Base-by-base conservation (phyloP, 1,140 invertebrate genomes). In the Macrotrachela quadricornifera region DNA sequence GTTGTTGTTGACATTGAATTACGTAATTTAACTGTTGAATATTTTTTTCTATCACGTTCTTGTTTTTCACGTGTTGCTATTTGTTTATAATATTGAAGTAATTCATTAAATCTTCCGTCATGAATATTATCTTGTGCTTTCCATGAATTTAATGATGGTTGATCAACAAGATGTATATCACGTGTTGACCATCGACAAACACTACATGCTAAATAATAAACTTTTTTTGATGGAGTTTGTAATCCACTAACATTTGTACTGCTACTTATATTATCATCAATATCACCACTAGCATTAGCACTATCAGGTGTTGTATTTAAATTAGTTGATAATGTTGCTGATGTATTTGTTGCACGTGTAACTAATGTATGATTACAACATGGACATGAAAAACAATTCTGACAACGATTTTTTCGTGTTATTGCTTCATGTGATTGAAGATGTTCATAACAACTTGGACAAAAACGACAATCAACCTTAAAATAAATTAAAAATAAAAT, bases 111-210 rank as follows among this genome's bases (percentile, higher is more conserved):
- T 56, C 81, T 74, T 53, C 75, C 73, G 14, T 74, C 68, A 67
- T 83, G 70, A 14, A 80, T 76, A 72, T 82, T 85, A 61, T 84
- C 81, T 48, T 79, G 75, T 59, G 91, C 83, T 39, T 81, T 80
- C 86, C 86, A 94, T 17, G 80, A 39, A 43, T 21, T 42, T 1
- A 59, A 81, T 78, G 44, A 40, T 61, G 76, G 73, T 69, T 91
- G 83, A 72, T 95, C 87, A 13, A 83, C 80, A 59, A 95, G 81
- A 6, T 82, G 83, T 57, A 84, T 83, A 77, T 96, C 88, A 57
- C 86, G 76, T 0, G 88, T 86, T 15, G 82, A 88, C 88, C 88
- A 95, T 14, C 86, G 77, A 69, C 90, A 96, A 59, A 85, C 81
- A n/a, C 85, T 80, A 72, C 90, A 96, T 1, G 80, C 80, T 56